Evolutionary conservation across 1,140 invertebrate species (phyloP).

Genomic region (Dryas iulia): DNA sequence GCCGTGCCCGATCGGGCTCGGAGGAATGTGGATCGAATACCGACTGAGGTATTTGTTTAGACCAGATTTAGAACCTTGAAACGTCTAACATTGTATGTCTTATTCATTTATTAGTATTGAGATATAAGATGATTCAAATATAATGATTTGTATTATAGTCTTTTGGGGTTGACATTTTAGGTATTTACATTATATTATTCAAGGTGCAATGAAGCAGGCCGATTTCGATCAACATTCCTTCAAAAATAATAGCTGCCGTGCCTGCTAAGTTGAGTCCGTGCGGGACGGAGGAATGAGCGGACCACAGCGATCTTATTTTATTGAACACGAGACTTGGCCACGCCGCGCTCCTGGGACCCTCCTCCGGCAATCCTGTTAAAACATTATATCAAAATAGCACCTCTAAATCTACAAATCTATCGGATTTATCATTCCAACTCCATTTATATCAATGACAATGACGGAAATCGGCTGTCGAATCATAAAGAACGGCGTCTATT

Average conservation of each 20-base stretch:
- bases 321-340: slow-evolving; percentile 90
- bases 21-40: slow-evolving; percentile 67
- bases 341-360: slow-evolving; percentile 76
- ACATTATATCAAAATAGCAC: slow-evolving; percentile 39
- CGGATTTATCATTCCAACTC: not conserved
- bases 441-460: slow-evolving; percentile 2
- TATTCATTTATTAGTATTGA: slow-evolving; percentile 15
- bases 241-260: slow-evolving; percentile 64
- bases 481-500: slow-evolving; percentile 43
- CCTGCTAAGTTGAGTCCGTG: slow-evolving; percentile 88
- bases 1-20: slow-evolving; percentile 51
- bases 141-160: not conserved
- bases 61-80: slow-evolving; percentile 45
- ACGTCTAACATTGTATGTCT: slow-evolving; percentile 24
- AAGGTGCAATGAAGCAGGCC: not conserved
- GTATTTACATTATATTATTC: not conserved
- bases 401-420: not conserved
- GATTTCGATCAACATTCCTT: slow-evolving; percentile 57
- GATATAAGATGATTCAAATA: not conserved
- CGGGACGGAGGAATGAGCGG: slow-evolving; percentile 84
- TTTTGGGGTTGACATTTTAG: not conserved
- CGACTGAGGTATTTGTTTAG: slow-evolving; percentile 49
- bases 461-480: slow-evolving; percentile 21
- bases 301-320: slow-evolving; percentile 93
- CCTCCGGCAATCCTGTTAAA: slow-evolving; percentile 71